Evolutionary conservation across 2,888 invertebrate species (phyloP).

Genomic region (Escarpia spicata): DNA sequence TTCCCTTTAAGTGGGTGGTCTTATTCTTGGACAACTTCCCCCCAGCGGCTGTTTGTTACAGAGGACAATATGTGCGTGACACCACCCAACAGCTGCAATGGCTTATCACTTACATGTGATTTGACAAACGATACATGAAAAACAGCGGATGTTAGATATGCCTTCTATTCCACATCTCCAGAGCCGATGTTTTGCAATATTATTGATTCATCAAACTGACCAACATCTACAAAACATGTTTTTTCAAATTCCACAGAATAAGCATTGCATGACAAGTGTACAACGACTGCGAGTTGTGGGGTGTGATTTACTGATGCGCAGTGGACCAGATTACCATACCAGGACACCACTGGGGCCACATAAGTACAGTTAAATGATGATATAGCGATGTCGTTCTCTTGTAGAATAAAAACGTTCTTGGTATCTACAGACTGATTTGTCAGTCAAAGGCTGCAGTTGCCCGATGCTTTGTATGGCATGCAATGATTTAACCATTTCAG

Average conservation of each 20-base stretch:
- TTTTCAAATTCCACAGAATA: not conserved
- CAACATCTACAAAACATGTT: not conserved
- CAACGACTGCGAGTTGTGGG: not conserved
- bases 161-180: not conserved
- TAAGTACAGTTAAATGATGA: not conserved
- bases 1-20: not conserved
- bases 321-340: not conserved
- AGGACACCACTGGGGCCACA: not conserved
- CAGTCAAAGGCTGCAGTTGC: not conserved
- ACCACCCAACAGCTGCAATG: not conserved
- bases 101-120: not conserved
- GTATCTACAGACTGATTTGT: not conserved
- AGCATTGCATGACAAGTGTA: not conserved
- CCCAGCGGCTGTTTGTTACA: not conserved
- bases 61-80: constrained; percentile 2
- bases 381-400: not conserved
- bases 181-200: not conserved
- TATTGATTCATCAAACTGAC: not conserved
- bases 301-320: not conserved
- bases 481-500: not conserved
- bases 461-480: constrained; percentile 46
- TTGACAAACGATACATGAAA: not conserved
- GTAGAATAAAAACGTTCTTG: not conserved
- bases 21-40: not conserved
- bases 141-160: not conserved